These are phyloP conservation scores for Umimayanthus kanabou DNA, from an alignment of 92 coral and sea anemone species.

Conservation along the genomic window DNA sequence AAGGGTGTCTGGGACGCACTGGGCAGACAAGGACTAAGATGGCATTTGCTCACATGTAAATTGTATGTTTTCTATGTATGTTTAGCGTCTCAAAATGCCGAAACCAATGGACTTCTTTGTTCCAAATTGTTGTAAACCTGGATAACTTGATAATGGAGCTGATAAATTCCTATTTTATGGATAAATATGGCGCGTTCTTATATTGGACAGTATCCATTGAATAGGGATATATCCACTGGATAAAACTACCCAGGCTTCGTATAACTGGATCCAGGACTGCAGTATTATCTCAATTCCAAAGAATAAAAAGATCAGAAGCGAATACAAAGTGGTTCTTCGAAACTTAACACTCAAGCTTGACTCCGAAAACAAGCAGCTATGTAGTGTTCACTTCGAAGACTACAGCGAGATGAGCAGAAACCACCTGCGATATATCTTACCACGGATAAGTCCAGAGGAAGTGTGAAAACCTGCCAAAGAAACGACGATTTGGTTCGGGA, in stretches of 20 bases:
- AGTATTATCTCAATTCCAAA: conserved; percentile 38
- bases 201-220: too few species aligned
- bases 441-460: conserved; percentile 19
- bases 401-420: too few species aligned
- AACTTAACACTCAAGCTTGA: conserved; percentile 42
- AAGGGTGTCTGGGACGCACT: neutral
- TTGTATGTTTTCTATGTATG: neutral
- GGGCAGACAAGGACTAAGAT: conserved; percentile 7
- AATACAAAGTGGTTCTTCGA: conserved; percentile 30
- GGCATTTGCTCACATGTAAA: neutral
- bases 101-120: conserved; percentile 23
- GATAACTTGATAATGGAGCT: too few species aligned
- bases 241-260: too few species aligned
- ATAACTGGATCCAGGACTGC: too few species aligned
- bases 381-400: too few species aligned
- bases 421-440: conserved; percentile 37
- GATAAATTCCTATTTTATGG: too few species aligned
- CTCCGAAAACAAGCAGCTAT: conserved; percentile 40
- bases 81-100: conserved; percentile 19
- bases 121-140: neutral
- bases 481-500: neutral
- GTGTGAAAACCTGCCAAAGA: conserved; percentile 14
- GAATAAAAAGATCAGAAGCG: neutral
- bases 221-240: too few species aligned
- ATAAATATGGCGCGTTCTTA: too few species aligned